phyloP scores from a whole-genome alignment of 2,797 vertebrate species.

The Oceanodroma leucorhoa region DNA sequence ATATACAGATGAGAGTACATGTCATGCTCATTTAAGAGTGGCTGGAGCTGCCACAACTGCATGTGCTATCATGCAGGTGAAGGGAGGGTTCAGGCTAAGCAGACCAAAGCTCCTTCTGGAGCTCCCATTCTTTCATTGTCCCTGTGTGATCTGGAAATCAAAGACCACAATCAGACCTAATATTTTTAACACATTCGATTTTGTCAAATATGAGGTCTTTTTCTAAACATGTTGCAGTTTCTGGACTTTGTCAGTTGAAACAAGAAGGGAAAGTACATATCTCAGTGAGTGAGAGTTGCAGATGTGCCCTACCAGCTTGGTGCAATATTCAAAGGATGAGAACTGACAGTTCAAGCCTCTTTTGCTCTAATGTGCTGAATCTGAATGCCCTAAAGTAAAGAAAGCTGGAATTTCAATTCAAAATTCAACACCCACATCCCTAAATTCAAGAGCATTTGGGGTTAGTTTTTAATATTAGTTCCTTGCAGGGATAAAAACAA shows the following conservation, averaged over 20 bases:
- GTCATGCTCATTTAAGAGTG: background rate
- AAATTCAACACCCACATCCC: constrained; percentile 30
- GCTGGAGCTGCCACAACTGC: background rate
- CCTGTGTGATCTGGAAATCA: background rate
- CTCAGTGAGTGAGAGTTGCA: background rate
- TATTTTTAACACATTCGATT: background rate
- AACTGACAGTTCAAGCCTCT: constrained; percentile 44
- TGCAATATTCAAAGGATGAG: constrained; percentile 23
- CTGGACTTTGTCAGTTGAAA: background rate
- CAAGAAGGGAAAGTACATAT: background rate
- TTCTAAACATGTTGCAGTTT: background rate
- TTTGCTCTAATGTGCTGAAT: constrained; percentile 45
- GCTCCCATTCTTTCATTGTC: background rate
- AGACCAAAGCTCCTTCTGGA: background rate
- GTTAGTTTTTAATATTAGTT: background rate
- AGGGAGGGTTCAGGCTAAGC: background rate
- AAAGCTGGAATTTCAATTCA: background rate
- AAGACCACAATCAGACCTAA: background rate
- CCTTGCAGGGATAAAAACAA: background rate
- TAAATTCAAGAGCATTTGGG: constrained; percentile 14
- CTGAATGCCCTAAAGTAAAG: constrained; percentile 36
- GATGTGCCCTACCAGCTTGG: background rate
- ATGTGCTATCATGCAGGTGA: background rate
- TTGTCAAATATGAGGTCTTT: background rate
- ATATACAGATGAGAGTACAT: background rate